Percentiles rank a stretch among this genome's conserved stretches.
phyloP scores from a whole-genome alignment of 2,888 invertebrate genomes.

The Polietes domitor region DNA sequence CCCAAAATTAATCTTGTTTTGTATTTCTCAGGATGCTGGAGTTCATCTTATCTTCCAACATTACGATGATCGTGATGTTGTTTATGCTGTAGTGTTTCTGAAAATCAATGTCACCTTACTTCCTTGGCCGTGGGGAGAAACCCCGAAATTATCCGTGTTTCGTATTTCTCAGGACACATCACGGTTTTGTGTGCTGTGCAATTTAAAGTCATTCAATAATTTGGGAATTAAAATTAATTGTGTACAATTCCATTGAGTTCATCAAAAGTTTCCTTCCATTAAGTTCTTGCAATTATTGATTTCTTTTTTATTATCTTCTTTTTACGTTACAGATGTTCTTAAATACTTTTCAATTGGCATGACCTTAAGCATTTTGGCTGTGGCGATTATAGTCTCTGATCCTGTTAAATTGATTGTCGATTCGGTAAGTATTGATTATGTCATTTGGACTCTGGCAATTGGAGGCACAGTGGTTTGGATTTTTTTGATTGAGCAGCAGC shows the following conservation, averaged over 20 bases:
- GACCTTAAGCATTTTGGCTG: conserved; percentile 74
- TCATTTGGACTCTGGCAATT: not conserved
- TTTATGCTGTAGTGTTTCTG: no score
- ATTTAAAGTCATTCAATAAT: not conserved
- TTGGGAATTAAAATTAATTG: conserved; percentile 7
- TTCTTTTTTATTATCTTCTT: not conserved
- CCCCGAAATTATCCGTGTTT: conserved; percentile 16
- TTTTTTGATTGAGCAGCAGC: no score
- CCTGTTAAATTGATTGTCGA: conserved; percentile 76
- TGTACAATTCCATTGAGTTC: not conserved
- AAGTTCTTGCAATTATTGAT: not conserved
- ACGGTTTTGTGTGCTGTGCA: no score
- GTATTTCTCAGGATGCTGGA: no score
- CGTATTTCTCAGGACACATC: not conserved
- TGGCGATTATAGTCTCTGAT: conserved; percentile 74
- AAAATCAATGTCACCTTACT: no score
- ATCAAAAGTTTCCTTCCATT: not conserved
- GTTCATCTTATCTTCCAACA: no score
- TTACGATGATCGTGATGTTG: no score
- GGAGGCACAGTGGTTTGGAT: conserved; percentile 11
- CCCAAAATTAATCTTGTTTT: no score
- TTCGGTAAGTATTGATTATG: conserved; percentile 73
- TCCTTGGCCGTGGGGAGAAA: no score
- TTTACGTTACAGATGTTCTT: conserved; percentile 72
- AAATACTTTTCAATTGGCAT: conserved; percentile 76